These are phyloP conservation scores for Aporophyla nigra DNA, from an alignment of 2,888 invertebrate species.

Conservation along the genomic window DNA sequence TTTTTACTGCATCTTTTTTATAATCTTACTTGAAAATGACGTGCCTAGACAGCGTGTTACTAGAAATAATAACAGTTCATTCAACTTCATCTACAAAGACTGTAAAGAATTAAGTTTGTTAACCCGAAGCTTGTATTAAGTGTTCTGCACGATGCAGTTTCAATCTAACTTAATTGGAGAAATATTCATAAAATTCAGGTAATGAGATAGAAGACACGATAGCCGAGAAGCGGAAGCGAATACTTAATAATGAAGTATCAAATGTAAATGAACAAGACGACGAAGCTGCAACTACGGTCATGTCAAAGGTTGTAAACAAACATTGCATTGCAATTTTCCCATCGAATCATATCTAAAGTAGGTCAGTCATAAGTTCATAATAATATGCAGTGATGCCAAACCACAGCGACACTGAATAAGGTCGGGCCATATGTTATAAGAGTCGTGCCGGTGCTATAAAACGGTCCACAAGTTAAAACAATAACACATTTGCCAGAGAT, in stretches of 20 bases:
- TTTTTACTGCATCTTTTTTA: constrained; percentile 57
- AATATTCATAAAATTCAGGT: not conserved
- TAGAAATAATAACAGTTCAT: constrained; percentile 66
- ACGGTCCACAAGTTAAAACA: constrained; percentile 82
- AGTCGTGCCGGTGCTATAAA: constrained; percentile 73
- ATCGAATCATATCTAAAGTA: constrained; percentile 60
- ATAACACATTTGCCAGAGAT: constrained; percentile 83
- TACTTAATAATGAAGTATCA: constrained; percentile 3
- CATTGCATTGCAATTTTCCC: constrained; percentile 50
- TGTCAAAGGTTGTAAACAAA: constrained; percentile 39
- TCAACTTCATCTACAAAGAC: constrained; percentile 61
- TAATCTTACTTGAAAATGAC: constrained; percentile 52
- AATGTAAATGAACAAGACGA: constrained; percentile 15
- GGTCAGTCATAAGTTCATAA: constrained; percentile 57
- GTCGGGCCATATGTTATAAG: constrained; percentile 68
- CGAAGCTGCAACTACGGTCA: constrained; percentile 1
- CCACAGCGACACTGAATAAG: constrained; percentile 76
- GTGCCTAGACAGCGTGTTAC: constrained; percentile 50
- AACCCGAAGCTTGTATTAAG: constrained; percentile 42
- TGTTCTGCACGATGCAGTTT: constrained; percentile 28
- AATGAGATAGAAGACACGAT: not conserved
- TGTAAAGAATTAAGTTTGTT: constrained; percentile 59
- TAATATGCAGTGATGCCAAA: constrained; percentile 61
- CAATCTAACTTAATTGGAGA: constrained; percentile 16
- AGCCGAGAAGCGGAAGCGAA: constrained; percentile 12